Evolutionary conservation across 2,797 vertebrate species (phyloP).

Genomic region (Pristis pectinata): DNA sequence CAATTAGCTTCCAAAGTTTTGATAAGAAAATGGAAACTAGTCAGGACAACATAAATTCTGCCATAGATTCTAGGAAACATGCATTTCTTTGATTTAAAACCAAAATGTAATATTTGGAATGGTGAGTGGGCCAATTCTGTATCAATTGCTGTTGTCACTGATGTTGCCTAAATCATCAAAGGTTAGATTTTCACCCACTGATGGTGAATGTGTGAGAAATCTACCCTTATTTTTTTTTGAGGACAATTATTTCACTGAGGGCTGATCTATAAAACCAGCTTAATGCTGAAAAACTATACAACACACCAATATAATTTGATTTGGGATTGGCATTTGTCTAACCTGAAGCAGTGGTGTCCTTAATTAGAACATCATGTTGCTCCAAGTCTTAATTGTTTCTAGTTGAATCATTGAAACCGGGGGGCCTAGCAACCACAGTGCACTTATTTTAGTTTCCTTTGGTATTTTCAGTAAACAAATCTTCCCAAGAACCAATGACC

Average conservation of each 20-base stretch:
- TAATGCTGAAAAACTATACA: neutral
- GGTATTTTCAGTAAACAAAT: conserved; percentile 1
- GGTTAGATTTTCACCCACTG: neutral
- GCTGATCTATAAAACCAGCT: neutral
- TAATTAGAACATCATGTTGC: neutral
- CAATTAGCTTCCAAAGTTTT: neutral
- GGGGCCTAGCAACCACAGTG: neutral
- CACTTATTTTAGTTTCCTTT: neutral
- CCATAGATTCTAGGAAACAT: conserved; percentile 20
- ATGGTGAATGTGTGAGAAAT: neutral
- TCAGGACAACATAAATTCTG: conserved; percentile 7
- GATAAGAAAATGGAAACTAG: neutral
- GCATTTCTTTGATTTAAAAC: conserved; percentile 4
- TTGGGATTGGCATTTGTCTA: conserved; percentile 1
- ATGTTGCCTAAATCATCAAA: neutral
- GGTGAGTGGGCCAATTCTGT: neutral
- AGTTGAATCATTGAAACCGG: neutral
- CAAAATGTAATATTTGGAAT: neutral
- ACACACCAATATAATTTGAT: neutral
- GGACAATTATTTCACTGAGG: neutral
- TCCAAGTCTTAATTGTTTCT: neutral
- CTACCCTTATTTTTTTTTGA: neutral
- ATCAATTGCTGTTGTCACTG: neutral
- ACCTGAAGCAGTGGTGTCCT: neutral
- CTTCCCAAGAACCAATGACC: conserved; percentile 25